phyloP scores from a whole-genome alignment of 2,888 invertebrate species.

The Eumacrocentrus americanus region DNA sequence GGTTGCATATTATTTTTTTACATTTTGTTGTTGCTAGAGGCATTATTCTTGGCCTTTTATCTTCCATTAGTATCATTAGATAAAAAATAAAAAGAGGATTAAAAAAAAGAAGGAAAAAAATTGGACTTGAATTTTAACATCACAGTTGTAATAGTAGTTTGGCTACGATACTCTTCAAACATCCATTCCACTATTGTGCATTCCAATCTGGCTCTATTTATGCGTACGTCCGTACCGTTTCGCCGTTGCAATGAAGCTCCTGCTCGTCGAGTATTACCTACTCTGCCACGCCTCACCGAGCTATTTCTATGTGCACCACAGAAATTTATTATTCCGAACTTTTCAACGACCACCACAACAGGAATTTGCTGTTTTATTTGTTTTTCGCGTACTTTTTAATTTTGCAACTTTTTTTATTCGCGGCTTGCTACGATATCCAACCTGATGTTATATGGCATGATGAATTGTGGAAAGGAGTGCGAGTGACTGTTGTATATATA shows the following conservation, averaged over 20 bases:
- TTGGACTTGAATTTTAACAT: conserved; percentile 9
- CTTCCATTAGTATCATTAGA: not conserved
- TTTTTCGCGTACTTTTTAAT: too few relatives aligned
- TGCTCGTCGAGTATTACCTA: not conserved
- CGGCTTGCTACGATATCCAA: too few relatives aligned
- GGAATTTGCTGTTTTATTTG: too few relatives aligned
- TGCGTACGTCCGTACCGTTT: conserved; percentile 25
- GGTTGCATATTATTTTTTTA: not conserved
- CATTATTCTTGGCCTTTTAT: not conserved
- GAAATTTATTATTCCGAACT: too few relatives aligned
- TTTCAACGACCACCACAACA: conserved; percentile 31
- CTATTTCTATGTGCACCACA: conserved; percentile 12
- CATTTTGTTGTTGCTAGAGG: not conserved
- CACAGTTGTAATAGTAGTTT: conserved; percentile 7
- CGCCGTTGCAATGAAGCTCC: conserved; percentile 18
- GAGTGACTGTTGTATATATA: too few relatives aligned
- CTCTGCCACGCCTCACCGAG: conserved; percentile 17
- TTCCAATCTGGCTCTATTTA: conserved; percentile 27
- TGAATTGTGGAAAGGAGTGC: conserved; percentile 35
- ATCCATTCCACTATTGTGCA: conserved; percentile 16
- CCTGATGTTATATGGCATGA: conserved; percentile 40
- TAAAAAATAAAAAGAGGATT: conserved; percentile 29
- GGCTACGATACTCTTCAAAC: not conserved
- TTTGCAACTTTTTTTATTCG: too few relatives aligned
- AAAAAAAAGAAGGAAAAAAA: not conserved